Conservation (phyloP, 2,113 vertebrate genomes). For the Carassius gibelio region DNA sequence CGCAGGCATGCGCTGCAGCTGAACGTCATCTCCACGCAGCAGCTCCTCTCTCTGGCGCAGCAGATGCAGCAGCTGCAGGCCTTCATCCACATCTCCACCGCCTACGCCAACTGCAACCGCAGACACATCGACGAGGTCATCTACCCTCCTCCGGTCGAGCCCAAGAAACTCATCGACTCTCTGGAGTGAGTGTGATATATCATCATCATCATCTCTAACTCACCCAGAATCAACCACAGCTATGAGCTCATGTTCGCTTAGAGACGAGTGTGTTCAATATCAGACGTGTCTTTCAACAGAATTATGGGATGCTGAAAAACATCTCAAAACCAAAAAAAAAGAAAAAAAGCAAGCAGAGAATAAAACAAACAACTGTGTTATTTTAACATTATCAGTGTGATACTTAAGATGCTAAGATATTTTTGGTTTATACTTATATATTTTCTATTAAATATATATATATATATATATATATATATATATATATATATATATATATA, state of each 20-base stretch:
- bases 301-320: too few relatives aligned
- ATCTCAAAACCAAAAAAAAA: too few relatives aligned
- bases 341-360: too few relatives aligned
- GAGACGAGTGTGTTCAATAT: background rate
- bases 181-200: constrained; percentile 84
- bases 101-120: constrained; percentile 91
- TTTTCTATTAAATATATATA: too few relatives aligned
- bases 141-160: constrained; percentile 89
- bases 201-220: background rate
- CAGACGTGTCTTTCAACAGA: background rate
- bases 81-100: constrained; percentile 94
- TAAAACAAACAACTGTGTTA: too few relatives aligned
- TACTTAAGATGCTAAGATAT: too few relatives aligned
- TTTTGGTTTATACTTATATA: too few relatives aligned
- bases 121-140: constrained; percentile 91
- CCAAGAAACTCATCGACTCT: constrained; percentile 88
- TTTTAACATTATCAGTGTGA: too few relatives aligned
- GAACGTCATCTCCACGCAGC: constrained; percentile 88
- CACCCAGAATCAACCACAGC: background rate
- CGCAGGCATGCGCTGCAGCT: constrained; percentile 86
- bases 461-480: too few relatives aligned
- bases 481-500: too few relatives aligned
- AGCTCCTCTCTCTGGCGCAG: constrained; percentile 85
- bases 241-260: background rate
- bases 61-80: constrained; percentile 90